These are phyloP conservation scores for Parnassius glacialis DNA, from an alignment of 2,888 invertebrate genomes.

Conservation along the genomic window DNA sequence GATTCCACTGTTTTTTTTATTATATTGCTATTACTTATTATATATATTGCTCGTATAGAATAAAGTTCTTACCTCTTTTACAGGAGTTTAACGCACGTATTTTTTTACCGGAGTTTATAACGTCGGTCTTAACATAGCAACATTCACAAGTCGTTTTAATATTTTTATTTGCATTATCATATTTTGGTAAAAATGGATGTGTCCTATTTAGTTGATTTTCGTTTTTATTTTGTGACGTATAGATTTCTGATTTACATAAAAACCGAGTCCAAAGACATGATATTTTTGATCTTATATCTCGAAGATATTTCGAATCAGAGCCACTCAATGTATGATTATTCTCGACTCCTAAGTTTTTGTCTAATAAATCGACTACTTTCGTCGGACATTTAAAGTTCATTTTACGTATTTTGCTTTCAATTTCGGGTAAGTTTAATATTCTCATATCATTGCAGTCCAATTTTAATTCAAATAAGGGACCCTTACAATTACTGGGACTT, in stretches of 20 bases:
- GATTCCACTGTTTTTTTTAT: too few relatives aligned
- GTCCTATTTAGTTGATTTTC: not conserved
- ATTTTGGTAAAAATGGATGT: not conserved
- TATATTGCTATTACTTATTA: too few relatives aligned
- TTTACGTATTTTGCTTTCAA: constrained; percentile 35
- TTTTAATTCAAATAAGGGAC: constrained; percentile 37
- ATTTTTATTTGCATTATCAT: not conserved
- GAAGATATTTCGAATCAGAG: constrained; percentile 15
- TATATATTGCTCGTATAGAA: too few relatives aligned
- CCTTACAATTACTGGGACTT: constrained; percentile 26
- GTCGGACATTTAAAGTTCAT: not conserved
- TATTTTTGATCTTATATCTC: constrained; percentile 21
- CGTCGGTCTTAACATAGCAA: not conserved
- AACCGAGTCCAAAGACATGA: constrained; percentile 22
- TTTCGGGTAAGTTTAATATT: constrained; percentile 45
- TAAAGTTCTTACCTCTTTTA: not conserved
- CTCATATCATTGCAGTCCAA: constrained; percentile 45
- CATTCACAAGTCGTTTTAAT: not conserved
- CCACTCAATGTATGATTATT: not conserved
- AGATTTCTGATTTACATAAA: constrained; percentile 5
- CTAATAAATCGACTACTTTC: not conserved
- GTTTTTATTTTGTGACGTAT: constrained; percentile 11
- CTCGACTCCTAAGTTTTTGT: not conserved
- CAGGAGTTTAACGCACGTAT: too few relatives aligned
- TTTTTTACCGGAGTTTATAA: not conserved